Conservation (phyloP, 2,113 vertebrate species). For the Pristiophorus japonicus region DNA sequence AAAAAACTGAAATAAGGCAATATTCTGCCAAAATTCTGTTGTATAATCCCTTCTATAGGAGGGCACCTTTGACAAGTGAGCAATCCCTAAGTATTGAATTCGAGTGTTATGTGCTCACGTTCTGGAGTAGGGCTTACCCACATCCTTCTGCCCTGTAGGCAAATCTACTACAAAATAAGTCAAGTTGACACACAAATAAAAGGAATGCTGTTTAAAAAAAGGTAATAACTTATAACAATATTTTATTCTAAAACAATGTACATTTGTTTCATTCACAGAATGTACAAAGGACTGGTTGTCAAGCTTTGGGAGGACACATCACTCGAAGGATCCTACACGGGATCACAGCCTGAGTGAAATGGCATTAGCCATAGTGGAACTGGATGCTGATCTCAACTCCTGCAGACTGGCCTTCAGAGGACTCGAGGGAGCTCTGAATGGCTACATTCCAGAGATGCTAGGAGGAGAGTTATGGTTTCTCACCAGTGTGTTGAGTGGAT, state of each 20-base stretch:
- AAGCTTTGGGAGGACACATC: conserved; percentile 32
- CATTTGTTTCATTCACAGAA: conserved; percentile 34
- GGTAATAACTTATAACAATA: background rate
- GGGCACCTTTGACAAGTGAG: background rate
- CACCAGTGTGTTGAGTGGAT: background rate
- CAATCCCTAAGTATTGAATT: background rate
- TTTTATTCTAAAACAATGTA: conserved; percentile 34
- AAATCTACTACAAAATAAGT: background rate
- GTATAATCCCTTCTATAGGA: background rate
- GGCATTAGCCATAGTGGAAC: conserved; percentile 13
- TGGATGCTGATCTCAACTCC: conserved; percentile 7
- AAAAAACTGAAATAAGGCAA: background rate
- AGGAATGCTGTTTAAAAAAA: background rate
- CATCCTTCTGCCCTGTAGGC: background rate
- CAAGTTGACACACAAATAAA: background rate
- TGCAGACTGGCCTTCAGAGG: conserved; percentile 30
- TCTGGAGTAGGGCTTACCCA: background rate
- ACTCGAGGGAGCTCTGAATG: conserved; percentile 26
- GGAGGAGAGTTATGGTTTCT: background rate
- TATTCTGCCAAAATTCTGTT: background rate
- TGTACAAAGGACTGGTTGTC: conserved; percentile 36
- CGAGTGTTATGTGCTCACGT: background rate
- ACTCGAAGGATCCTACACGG: conserved; percentile 30
- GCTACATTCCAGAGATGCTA: conserved; percentile 7
- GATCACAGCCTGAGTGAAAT: conserved; percentile 36